phyloP scores from a whole-genome alignment of 2,888 invertebrate genomes.

The Microctonus hyperodae region DNA sequence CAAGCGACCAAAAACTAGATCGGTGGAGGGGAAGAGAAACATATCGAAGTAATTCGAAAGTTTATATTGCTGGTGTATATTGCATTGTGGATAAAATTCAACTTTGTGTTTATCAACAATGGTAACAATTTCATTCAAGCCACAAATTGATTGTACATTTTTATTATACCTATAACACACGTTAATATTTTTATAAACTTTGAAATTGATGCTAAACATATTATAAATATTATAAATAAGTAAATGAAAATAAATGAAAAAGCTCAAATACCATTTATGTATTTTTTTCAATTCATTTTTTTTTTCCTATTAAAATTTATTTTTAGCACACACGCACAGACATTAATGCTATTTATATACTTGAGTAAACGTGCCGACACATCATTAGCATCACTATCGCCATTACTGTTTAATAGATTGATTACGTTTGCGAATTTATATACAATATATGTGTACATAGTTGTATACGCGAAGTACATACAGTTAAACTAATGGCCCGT shows the following conservation, averaged over 20 bases:
- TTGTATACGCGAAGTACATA: not conserved
- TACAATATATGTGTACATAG: not conserved
- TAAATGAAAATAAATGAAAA: not conserved
- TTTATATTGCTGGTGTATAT: not conserved
- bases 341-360: not conserved
- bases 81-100: not conserved
- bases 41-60: not conserved
- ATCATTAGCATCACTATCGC: conserved; percentile 24
- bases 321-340: not conserved
- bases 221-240: not conserved
- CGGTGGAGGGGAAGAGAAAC: not conserved
- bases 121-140: not conserved
- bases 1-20: not conserved
- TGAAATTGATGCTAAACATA: not conserved
- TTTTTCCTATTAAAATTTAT: not conserved
- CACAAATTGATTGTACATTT: not conserved
- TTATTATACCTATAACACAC: not conserved
- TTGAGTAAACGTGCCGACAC: not conserved
- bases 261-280: not conserved
- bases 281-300: not conserved
- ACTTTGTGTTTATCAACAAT: not conserved
- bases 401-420: conserved; percentile 22
- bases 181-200: not conserved
- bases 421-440: conserved; percentile 23
- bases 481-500: conserved; percentile 11